Percentiles rank a stretch among this genome's conserved stretches.
These are phyloP conservation scores for Fukomys damarensis DNA, from an alignment of 2,113 vertebrate species.

Conservation along the genomic window DNA sequence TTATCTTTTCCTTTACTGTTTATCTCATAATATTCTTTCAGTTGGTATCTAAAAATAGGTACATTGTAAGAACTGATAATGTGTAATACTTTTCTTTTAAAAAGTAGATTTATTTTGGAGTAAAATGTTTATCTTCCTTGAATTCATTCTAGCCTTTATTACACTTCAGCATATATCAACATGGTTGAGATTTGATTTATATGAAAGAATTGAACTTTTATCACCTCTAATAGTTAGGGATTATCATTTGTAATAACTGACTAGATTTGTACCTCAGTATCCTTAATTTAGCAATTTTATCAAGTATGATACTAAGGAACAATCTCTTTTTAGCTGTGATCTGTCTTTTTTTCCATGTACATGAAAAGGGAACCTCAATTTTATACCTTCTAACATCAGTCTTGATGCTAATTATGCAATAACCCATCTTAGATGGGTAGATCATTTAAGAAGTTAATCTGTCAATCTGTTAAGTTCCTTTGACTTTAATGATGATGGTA, in stretches of 20 bases:
- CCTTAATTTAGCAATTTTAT: background rate
- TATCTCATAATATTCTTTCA: constrained; percentile 5
- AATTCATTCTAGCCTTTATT: constrained; percentile 29
- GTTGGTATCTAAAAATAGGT: background rate
- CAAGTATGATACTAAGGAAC: constrained; percentile 4
- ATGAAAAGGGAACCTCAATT: constrained; percentile 6
- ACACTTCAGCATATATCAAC: background rate
- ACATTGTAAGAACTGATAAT: background rate
- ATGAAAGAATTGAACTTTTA: constrained; percentile 44
- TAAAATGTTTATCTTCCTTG: constrained; percentile 1
- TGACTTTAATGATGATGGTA: background rate
- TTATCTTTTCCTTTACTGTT: background rate
- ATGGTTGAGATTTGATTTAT: constrained; percentile 51
- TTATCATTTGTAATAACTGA: background rate
- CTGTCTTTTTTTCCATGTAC: constrained; percentile 28
- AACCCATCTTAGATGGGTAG: background rate
- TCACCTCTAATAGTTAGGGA: background rate
- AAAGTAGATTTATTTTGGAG: background rate
- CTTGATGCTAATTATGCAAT: constrained; percentile 15
- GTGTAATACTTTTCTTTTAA: background rate
- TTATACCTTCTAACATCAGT: background rate
- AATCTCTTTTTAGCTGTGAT: background rate
- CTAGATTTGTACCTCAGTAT: constrained; percentile 1
- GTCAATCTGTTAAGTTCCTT: background rate
- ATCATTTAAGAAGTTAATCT: background rate